phyloP scores from a whole-genome alignment of 2,888 invertebrate species.

The Antheraea assamensis region DNA sequence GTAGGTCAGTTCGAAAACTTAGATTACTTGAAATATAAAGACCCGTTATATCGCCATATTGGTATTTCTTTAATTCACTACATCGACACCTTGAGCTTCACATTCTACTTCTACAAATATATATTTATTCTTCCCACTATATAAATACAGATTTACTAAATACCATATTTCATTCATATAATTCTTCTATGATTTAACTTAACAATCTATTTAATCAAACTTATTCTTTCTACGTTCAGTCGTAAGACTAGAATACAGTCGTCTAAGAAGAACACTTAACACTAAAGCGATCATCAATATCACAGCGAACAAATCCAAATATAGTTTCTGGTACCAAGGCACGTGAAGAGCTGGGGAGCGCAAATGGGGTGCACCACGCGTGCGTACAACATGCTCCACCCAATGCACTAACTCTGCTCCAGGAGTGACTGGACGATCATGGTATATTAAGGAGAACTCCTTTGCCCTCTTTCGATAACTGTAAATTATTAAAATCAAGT shows the following conservation, averaged over 20 bases:
- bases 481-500: slow-evolving; percentile 21
- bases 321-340: slow-evolving; percentile 53
- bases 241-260: slow-evolving; percentile 20
- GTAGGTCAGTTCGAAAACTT: too few species aligned
- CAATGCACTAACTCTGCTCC: slow-evolving; percentile 49
- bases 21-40: too few species aligned
- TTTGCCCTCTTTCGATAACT: slow-evolving; percentile 46
- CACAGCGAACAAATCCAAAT: slow-evolving; percentile 42
- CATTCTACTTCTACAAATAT: too few species aligned
- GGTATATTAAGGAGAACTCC: slow-evolving; percentile 46
- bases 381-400: slow-evolving; percentile 50
- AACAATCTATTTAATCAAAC: background rate
- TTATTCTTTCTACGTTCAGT: slow-evolving; percentile 11
- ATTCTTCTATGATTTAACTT: background rate
- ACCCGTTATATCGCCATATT: too few species aligned
- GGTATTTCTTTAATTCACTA: too few species aligned
- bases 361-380: slow-evolving; percentile 49
- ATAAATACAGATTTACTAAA: background rate
- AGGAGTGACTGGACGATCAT: slow-evolving; percentile 46
- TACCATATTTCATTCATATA: background rate
- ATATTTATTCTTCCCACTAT: too few species aligned
- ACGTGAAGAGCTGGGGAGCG: slow-evolving; percentile 47
- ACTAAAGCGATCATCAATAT: slow-evolving; percentile 22
- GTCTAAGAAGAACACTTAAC: slow-evolving; percentile 18
- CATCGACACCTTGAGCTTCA: too few species aligned